A percentile compares a stretch with the other conserved stretches of the same genome.
Evolutionary conservation across 1,140 invertebrate genomes (phyloP).

Genomic region (Trichomalopsis sarcophagae): DNA sequence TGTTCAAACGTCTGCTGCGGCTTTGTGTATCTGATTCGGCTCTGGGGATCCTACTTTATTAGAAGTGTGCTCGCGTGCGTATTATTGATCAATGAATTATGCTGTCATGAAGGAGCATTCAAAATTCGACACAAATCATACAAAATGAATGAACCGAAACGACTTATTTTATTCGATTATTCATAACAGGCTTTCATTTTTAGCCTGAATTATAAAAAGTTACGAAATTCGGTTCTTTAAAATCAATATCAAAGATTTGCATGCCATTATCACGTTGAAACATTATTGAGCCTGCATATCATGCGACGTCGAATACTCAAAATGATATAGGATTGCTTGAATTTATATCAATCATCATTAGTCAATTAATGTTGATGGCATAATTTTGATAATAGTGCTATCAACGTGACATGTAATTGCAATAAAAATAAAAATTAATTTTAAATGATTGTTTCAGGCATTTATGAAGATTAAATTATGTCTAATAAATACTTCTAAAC

Average conservation of each 20-base stretch:
- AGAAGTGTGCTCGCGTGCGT: background rate
- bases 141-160: background rate
- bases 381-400: background rate
- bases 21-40: background rate
- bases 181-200: background rate
- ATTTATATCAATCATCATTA: background rate
- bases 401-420: too few species aligned
- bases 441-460: background rate
- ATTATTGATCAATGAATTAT: background rate
- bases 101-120: background rate
- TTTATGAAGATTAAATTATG: background rate
- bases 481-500: background rate
- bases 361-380: background rate
- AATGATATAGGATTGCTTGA: background rate
- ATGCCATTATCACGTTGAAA: too few species aligned
- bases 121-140: background rate
- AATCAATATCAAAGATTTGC: background rate
- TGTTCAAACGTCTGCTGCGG: background rate
- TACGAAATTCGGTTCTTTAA: background rate
- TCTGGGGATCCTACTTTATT: background rate
- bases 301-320: background rate
- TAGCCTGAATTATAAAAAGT: background rate
- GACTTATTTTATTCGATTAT: background rate
- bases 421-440: background rate
- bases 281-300: background rate